Conservation (phyloP, 2,797 vertebrate genomes). For the Pteronotus mesoamericanus region DNA sequence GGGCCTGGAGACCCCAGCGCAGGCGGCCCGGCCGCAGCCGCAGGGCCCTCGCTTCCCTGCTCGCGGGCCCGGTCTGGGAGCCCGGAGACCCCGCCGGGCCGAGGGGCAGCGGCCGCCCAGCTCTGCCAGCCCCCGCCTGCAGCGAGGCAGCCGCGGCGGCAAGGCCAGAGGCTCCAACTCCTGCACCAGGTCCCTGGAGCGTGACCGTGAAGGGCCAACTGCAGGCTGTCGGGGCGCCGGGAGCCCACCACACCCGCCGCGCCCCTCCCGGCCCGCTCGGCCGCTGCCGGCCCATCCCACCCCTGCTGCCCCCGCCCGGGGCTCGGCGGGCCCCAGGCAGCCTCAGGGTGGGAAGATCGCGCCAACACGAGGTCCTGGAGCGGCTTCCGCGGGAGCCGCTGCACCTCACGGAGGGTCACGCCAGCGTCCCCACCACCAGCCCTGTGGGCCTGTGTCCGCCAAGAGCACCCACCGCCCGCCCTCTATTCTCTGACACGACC, state of each 20-base stretch:
- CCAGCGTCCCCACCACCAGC: no score
- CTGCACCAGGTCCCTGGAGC: neutral
- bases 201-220: constrained; percentile 57
- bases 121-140: neutral
- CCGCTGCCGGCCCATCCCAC: neutral
- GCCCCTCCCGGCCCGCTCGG: neutral
- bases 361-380: accelerated
- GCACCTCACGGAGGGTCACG: neutral
- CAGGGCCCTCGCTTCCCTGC: accelerated
- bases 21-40: accelerated
- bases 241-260: neutral
- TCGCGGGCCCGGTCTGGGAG: accelerated
- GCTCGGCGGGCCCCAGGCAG: neutral
- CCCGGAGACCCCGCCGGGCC: accelerated
- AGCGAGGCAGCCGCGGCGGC: neutral
- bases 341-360: neutral
- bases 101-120: neutral
- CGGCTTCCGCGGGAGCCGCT: accelerated
- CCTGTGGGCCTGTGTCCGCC: neutral
- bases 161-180: neutral
- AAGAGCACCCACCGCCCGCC: neutral
- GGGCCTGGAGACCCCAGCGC: neutral
- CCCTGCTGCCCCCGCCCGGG: no score
- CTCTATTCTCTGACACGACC: no score
- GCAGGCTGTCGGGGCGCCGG: neutral